phyloP scores from a whole-genome alignment of 2,113 vertebrate genomes.

The Caretta caretta region DNA sequence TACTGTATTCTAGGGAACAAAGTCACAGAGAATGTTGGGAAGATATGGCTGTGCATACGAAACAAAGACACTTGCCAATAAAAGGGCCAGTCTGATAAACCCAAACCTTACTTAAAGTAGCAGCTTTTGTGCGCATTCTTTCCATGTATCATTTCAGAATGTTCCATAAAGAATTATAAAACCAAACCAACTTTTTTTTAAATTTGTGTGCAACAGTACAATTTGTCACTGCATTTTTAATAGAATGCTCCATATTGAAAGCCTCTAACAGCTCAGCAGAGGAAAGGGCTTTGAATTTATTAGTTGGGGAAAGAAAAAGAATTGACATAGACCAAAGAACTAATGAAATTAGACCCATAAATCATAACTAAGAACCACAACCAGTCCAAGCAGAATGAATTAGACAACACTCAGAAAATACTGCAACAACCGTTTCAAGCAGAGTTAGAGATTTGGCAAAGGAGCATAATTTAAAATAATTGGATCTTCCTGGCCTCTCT shows the following conservation, averaged over 20 bases:
- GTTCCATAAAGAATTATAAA: constrained; percentile 5
- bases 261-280: constrained; percentile 3
- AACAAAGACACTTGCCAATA: neutral
- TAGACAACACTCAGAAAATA: neutral
- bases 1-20: neutral
- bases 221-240: constrained; percentile 18
- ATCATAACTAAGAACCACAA: constrained; percentile 13
- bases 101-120: constrained; percentile 27
- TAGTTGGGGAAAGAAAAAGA: constrained; percentile 46
- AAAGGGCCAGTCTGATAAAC: constrained; percentile 13
- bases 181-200: constrained; percentile 6
- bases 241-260: constrained; percentile 11
- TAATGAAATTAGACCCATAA: constrained; percentile 14
- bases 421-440: neutral
- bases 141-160: constrained; percentile 1
- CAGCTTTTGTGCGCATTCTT: neutral
- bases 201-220: neutral
- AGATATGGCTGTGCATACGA: neutral
- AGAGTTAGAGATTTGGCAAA: constrained; percentile 5
- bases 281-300: neutral
- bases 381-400: neutral
- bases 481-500: neutral
- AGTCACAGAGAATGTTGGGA: constrained; percentile 16
- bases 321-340: constrained; percentile 32
- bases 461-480: neutral